phyloP scores from a whole-genome alignment of 35 echinoderm and acorn worm genomes.

The Patiria miniata region DNA sequence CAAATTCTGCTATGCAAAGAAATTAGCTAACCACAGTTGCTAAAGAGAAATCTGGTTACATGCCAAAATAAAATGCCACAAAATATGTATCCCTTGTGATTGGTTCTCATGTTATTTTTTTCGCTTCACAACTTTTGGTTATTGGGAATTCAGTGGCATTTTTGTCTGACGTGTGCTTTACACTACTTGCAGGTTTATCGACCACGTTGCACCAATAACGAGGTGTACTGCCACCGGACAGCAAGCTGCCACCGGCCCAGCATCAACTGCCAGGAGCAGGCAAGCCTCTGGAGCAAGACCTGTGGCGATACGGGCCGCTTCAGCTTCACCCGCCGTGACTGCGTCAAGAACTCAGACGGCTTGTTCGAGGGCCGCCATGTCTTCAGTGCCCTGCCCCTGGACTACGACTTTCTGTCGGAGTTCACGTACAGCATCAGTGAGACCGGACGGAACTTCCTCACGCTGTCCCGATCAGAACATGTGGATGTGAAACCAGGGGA shows the following conservation, averaged over 20 bases:
- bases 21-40: too few species aligned
- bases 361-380: conserved; percentile 40
- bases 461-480: conserved; percentile 32
- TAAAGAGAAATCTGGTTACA: neutral
- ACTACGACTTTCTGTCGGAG: conserved; percentile 74
- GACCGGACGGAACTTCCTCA: conserved; percentile 66
- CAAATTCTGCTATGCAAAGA: neutral
- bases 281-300: conserved; percentile 61
- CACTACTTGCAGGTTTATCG: conserved; percentile 71
- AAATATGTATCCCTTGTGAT: neutral
- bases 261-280: conserved; percentile 67
- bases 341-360: conserved; percentile 63
- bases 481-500: conserved; percentile 71
- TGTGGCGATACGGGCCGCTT: conserved; percentile 61
- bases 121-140: too few species aligned
- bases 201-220: conserved; percentile 43
- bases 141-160: too few species aligned
- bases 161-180: neutral
- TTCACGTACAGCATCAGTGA: conserved; percentile 36
- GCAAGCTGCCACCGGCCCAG: conserved; percentile 55
- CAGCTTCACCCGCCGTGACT: conserved; percentile 73
- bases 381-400: conserved; percentile 55
- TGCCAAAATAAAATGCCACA: neutral
- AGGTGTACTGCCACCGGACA: conserved; percentile 61
- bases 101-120: neutral